Base-by-base conservation (phyloP, 2,113 vertebrate species). In the Sula dactylatra region DNA sequence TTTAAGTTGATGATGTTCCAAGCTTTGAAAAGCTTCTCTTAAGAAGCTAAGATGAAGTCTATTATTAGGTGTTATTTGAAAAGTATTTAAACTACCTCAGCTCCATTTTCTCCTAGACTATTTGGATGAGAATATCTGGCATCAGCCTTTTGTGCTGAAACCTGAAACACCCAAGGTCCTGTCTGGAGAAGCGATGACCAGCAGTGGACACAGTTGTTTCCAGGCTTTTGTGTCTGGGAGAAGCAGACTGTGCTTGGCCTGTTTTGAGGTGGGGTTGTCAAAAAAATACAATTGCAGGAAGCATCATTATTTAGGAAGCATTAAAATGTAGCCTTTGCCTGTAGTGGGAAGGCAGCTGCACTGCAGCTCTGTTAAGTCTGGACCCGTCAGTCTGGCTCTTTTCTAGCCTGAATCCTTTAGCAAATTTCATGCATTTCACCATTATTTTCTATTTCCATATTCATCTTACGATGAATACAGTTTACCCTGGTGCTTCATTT, bases 11-110 rank as follows among this genome's bases (percentile, higher is more conserved):
- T 88, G 80, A 42, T 3, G 3, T 67, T 86, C 86, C 4, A 3
- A 16, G 88, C 83, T 62, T 86, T 84, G 72, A 82, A 95, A 92
- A 86, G 27, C 86, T 70, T 36, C 78, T 80, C 55, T 67, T 77
- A 86, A 64, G 64, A 50, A 26, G 66, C 56, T 31, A 11, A 79
- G 74, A 71, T 87, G 56, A 85, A 76, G 45, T 22, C 80, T 71
- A 49, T 85, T 90, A 76, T 85, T 87, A 85, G 82, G n/a, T 55
- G n/a, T 26, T 59, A 18, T 59, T 91, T 90, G 52, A 50, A 76
- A 78, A 58, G 40, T 52, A 22, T 67, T 76, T 72, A 64, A 89
- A 55, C 15, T 27, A 17, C 11, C 36, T 87, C 78, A 71, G 58
- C 29, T 93, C 52, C 16, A 3, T 76, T 93, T 85, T 54, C 24